Conservation (phyloP, 2,113 vertebrate species). For the Caracal caracal region DNA sequence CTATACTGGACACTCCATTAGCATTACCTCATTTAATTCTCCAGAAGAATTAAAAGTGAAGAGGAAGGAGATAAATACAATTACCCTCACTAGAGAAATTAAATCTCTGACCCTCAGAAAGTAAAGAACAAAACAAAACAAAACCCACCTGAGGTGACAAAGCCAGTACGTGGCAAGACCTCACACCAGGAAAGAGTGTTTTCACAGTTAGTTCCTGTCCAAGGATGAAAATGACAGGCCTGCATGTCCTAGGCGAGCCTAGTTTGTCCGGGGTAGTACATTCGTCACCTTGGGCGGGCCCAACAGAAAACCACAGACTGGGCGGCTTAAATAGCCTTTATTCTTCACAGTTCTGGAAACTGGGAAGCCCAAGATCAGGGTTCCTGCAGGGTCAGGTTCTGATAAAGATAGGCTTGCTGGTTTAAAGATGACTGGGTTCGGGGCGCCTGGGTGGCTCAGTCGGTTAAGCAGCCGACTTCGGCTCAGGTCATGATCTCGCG, state of each 20-base stretch:
- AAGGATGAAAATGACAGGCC: background rate
- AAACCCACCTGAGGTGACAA: background rate
- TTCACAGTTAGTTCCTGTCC: background rate
- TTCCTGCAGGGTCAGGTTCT: background rate
- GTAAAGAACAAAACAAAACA: background rate
- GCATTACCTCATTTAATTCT: background rate
- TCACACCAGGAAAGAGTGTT: background rate
- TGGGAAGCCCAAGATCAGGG: background rate
- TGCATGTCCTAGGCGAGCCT: background rate
- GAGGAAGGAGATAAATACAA: background rate
- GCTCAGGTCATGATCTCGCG: too few species aligned
- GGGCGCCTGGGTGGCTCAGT: too few species aligned
- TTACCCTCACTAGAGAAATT: background rate
- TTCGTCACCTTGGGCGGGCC: background rate
- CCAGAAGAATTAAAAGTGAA: background rate
- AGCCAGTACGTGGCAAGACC: background rate
- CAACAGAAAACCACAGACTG: background rate
- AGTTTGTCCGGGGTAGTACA: background rate
- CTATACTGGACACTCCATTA: background rate
- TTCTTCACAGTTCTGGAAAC: background rate
- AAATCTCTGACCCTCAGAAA: background rate
- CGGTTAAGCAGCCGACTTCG: too few species aligned
- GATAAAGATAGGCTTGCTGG: background rate
- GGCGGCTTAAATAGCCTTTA: accelerated
- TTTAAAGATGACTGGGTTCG: background rate